Conservation (phyloP, 2,888 invertebrate species). For the Laothoe populi region DNA sequence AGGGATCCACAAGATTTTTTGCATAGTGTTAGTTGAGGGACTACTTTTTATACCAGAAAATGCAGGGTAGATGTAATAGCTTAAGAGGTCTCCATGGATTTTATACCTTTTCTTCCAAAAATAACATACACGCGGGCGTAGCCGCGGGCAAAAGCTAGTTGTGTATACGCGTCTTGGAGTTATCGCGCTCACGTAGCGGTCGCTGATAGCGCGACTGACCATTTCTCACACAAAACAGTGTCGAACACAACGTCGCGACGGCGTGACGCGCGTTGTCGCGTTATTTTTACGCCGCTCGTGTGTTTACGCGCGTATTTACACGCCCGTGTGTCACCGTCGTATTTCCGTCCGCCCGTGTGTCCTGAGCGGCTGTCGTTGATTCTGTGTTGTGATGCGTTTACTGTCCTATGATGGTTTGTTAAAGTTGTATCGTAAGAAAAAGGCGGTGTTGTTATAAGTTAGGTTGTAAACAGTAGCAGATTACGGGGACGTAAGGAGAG, state of each 20-base stretch:
- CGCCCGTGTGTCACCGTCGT: background rate
- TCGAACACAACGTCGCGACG: constrained; percentile 37
- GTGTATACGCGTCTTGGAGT: background rate
- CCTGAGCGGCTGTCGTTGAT: background rate
- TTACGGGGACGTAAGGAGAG: too few relatives aligned
- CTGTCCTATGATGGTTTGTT: constrained; percentile 1
- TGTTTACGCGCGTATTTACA: constrained; percentile 1
- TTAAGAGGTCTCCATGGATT: too few relatives aligned
- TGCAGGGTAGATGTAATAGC: too few relatives aligned
- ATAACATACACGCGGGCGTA: too few relatives aligned
- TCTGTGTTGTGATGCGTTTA: constrained; percentile 18
- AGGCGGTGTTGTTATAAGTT: too few relatives aligned
- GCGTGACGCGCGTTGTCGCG: constrained; percentile 35
- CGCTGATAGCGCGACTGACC: constrained; percentile 36
- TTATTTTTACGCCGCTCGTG: constrained; percentile 17
- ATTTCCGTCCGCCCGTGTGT: background rate
- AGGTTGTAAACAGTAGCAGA: too few relatives aligned
- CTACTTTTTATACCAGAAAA: too few relatives aligned
- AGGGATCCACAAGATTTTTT: too few relatives aligned
- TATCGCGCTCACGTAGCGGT: constrained; percentile 11
- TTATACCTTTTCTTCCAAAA: too few relatives aligned
- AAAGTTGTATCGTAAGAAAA: too few relatives aligned
- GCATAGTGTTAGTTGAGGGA: too few relatives aligned
- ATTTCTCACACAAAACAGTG: constrained; percentile 44
- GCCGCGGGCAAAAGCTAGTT: too few relatives aligned